Conservation (phyloP, 2,797 vertebrate genomes). For the Sternotherus odoratus region DNA sequence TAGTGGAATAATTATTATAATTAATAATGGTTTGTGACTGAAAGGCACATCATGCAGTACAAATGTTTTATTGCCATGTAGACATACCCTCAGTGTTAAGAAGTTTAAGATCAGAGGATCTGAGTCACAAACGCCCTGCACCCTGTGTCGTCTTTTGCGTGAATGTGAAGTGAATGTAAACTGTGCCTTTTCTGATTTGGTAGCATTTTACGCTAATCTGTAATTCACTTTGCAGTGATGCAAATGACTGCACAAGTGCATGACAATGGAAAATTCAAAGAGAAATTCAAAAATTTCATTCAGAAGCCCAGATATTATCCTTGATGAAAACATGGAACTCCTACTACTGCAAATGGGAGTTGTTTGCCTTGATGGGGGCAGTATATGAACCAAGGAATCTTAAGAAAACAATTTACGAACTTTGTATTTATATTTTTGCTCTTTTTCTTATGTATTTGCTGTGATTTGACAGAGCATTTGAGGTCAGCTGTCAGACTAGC, state of each 20-base stretch:
- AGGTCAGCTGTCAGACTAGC: slow-evolving; percentile 15
- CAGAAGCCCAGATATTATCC: not conserved
- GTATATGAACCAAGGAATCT: slow-evolving; percentile 5
- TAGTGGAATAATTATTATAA: not conserved
- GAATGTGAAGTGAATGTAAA: too few species aligned
- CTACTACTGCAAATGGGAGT: not conserved
- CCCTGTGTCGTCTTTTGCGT: too few species aligned
- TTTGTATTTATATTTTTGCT: slow-evolving; percentile 22
- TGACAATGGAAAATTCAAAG: not conserved
- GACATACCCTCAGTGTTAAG: too few species aligned
- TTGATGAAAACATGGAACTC: not conserved
- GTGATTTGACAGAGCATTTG: not conserved
- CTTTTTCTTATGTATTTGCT: not conserved
- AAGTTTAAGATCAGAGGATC: too few species aligned
- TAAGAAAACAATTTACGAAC: slow-evolving; percentile 32
- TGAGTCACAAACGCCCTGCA: too few species aligned
- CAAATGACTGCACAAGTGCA: not conserved
- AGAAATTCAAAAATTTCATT: not conserved
- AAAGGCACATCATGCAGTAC: not conserved
- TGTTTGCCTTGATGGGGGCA: not conserved
- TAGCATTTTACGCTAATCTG: not conserved
- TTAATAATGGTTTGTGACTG: not conserved
- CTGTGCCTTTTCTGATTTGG: not conserved
- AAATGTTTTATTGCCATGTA: not conserved
- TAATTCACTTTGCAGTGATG: not conserved